Conservation (phyloP, 2,797 vertebrate species). For the Clarias laeviceps region DNA sequence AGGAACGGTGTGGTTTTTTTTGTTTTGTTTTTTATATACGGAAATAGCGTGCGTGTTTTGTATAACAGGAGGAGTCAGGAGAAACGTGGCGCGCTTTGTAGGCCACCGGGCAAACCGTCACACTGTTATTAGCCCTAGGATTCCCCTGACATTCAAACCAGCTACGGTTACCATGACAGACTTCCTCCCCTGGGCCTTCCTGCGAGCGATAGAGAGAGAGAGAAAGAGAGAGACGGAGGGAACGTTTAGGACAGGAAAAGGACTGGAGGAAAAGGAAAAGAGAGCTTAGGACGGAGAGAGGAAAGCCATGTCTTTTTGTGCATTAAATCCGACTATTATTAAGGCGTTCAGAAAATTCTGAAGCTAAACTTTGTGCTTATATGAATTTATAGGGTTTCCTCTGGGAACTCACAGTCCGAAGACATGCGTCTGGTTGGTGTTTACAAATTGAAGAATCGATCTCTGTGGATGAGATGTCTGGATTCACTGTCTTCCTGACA, state of each 20-base stretch:
- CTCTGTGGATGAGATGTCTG: not conserved
- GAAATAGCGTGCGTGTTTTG: not conserved
- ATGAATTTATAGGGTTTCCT: not conserved
- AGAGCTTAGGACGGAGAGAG: not conserved
- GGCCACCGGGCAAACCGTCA: slow-evolving; percentile 49
- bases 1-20: not conserved
- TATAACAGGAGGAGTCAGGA: slow-evolving; percentile 54
- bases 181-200: slow-evolving; percentile 58
- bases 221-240: not conserved
- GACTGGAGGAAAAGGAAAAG: not conserved
- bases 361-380: not conserved
- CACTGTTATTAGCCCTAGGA: slow-evolving; percentile 61
- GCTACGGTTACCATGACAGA: slow-evolving; percentile 68
- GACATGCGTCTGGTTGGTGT: no score
- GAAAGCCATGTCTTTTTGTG: not conserved
- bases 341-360: not conserved
- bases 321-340: not conserved
- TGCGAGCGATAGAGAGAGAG: slow-evolving; percentile 10
- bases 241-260: not conserved
- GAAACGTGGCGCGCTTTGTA: slow-evolving; percentile 66
- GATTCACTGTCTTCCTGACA: not conserved
- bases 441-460: not conserved
- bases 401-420: no score
- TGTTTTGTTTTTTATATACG: no score
- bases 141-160: slow-evolving; percentile 62